A percentile compares a stretch with the other conserved stretches of the same genome.
Evolutionary conservation across 2,888 invertebrate species (phyloP).

Genomic region (Amphipoea lucens): DNA sequence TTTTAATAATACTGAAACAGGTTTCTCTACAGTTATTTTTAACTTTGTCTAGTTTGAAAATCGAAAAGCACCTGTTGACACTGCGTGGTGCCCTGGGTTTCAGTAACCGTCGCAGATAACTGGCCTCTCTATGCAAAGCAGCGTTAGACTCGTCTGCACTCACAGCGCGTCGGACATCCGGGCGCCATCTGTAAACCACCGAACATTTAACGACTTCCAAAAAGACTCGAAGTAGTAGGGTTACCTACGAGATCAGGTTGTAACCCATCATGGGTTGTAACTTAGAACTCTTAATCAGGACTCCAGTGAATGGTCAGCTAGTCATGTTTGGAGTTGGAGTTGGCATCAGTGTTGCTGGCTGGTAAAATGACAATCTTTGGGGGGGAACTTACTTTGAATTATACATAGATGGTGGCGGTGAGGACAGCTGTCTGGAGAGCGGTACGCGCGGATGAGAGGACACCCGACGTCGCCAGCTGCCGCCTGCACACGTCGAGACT

Average conservation of each 20-base stretch:
- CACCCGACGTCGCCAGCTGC: slow-evolving; percentile 83
- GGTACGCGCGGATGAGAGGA: slow-evolving; percentile 71
- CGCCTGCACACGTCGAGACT: slow-evolving; percentile 82
- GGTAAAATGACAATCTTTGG: neutral
- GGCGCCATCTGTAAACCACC: slow-evolving; percentile 73
- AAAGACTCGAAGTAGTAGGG: neutral
- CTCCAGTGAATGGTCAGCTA: neutral
- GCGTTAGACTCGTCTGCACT: slow-evolving; percentile 84
- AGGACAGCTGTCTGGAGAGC: slow-evolving; percentile 83
- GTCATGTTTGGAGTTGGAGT: neutral
- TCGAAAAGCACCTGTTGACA: slow-evolving; percentile 74
- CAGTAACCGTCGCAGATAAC: slow-evolving; percentile 77
- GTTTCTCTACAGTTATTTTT: neutral
- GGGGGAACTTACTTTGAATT: slow-evolving; percentile 70
- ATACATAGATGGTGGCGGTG: slow-evolving; percentile 81
- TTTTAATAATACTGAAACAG: neutral
- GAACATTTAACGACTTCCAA: neutral
- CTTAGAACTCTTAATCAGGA: no score
- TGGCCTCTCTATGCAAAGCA: slow-evolving; percentile 79
- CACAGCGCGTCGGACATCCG: slow-evolving; percentile 84
- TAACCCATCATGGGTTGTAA: neutral
- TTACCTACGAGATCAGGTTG: neutral
- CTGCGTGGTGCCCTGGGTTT: slow-evolving; percentile 77
- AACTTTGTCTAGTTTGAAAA: neutral
- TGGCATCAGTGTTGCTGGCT: neutral